These are phyloP conservation scores for Brachypodius melanocephalos DNA, from an alignment of 2,113 vertebrate species.

Conservation along the genomic window DNA sequence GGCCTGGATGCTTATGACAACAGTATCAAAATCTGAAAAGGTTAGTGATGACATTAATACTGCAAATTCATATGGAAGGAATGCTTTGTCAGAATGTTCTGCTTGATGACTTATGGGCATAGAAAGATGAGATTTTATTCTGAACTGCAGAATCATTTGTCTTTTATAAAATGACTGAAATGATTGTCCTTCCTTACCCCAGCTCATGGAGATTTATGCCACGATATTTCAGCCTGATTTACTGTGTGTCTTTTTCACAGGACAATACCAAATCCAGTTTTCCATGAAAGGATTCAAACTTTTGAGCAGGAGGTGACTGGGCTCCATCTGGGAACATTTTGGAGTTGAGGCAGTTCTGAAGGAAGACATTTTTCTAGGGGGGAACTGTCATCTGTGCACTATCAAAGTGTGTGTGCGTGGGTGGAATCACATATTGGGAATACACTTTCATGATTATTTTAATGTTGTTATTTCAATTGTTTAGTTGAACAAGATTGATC, in stretches of 20 bases:
- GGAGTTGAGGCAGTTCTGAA: neutral
- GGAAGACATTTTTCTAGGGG: neutral
- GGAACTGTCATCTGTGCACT: neutral
- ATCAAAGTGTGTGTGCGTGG: neutral
- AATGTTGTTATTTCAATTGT: slow-evolving; percentile 43
- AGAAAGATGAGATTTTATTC: slow-evolving; percentile 12
- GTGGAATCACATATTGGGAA: neutral
- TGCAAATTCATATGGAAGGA: slow-evolving; percentile 6
- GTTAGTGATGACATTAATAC: neutral
- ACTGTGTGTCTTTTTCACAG: neutral
- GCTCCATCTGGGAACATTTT: neutral
- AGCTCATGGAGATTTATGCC: neutral
- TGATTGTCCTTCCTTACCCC: neutral
- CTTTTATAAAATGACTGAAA: neutral
- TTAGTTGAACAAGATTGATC: slow-evolving; percentile 26
- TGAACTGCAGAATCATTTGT: slow-evolving; percentile 4
- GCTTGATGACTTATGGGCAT: neutral
- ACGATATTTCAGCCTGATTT: neutral
- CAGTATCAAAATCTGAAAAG: neutral
- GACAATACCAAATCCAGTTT: neutral
- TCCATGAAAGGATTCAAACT: neutral
- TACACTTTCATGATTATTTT: slow-evolving; percentile 9
- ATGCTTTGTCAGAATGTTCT: slow-evolving; percentile 30
- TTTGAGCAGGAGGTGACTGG: neutral
- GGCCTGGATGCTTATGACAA: neutral